Conservation (phyloP, 2,797 vertebrate genomes). For the Halcyon smyrnensis region DNA sequence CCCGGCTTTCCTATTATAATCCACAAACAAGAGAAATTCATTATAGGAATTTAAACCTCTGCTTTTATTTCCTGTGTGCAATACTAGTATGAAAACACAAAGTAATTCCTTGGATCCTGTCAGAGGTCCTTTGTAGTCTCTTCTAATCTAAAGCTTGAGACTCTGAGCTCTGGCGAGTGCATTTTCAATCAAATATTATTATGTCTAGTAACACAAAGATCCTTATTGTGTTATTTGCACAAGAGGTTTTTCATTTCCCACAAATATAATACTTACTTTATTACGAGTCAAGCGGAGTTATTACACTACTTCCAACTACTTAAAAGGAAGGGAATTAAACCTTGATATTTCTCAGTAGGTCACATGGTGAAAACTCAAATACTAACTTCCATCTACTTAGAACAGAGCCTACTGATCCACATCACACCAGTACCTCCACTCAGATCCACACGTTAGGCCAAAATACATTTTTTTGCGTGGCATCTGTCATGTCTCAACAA, state of each 20-base stretch:
- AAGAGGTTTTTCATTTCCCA: neutral
- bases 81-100: neutral
- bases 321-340: neutral
- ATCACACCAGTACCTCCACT: neutral
- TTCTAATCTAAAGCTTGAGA: neutral
- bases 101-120: neutral
- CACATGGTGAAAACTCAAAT: neutral
- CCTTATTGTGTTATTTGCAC: neutral
- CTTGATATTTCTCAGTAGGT: neutral
- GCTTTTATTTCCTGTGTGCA: neutral
- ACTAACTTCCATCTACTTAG: neutral
- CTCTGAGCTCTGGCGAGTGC: neutral
- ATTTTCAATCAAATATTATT: neutral
- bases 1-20: neutral
- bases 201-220: neutral
- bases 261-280: neutral
- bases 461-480: neutral
- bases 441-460: neutral
- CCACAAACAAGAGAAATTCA: neutral
- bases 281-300: neutral
- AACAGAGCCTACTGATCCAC: neutral
- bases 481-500: neutral
- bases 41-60: neutral
- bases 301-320: neutral
- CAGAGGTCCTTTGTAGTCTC: neutral